These are phyloP conservation scores for Remorina albescens DNA, from an alignment of 2,797 vertebrate genomes.

Conservation along the genomic window DNA sequence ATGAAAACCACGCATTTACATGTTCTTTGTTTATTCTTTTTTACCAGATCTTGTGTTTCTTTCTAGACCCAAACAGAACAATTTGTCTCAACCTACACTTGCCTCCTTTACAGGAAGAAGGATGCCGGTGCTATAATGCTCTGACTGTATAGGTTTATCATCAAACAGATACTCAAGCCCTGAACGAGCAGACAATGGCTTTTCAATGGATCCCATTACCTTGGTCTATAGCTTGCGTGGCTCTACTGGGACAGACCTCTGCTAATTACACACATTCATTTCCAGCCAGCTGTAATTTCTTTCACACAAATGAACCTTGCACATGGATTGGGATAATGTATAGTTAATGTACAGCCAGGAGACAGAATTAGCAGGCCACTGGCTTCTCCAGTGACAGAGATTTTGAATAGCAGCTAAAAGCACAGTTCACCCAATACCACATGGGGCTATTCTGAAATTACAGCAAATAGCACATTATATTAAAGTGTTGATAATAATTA, in stretches of 20 bases:
- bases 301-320: slow-evolving; percentile 80
- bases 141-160: slow-evolving; percentile 71
- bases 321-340: slow-evolving; percentile 79
- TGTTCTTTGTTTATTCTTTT: slow-evolving; percentile 31
- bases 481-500: slow-evolving; percentile 19
- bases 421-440: slow-evolving; percentile 36
- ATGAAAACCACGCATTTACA: neutral
- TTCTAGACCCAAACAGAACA: neutral
- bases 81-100: slow-evolving; percentile 8
- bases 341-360: slow-evolving; percentile 80
- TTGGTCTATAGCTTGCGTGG: slow-evolving; percentile 69
- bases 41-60: neutral
- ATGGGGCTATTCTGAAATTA: slow-evolving; percentile 45
- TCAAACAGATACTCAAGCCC: slow-evolving; percentile 67
- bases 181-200: slow-evolving; percentile 75
- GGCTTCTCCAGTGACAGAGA: slow-evolving; percentile 67
- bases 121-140: slow-evolving; percentile 35
- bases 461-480: slow-evolving; percentile 36
- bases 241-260: slow-evolving; percentile 74
- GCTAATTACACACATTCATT: slow-evolving; percentile 81
- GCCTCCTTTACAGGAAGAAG: neutral
- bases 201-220: slow-evolving; percentile 81
- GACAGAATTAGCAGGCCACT: slow-evolving; percentile 62
- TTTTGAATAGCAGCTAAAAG: slow-evolving; percentile 53
- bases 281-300: slow-evolving; percentile 80